Base-by-base conservation (phyloP, 2,113 vertebrate species). In the Taxidea taxus region DNA sequence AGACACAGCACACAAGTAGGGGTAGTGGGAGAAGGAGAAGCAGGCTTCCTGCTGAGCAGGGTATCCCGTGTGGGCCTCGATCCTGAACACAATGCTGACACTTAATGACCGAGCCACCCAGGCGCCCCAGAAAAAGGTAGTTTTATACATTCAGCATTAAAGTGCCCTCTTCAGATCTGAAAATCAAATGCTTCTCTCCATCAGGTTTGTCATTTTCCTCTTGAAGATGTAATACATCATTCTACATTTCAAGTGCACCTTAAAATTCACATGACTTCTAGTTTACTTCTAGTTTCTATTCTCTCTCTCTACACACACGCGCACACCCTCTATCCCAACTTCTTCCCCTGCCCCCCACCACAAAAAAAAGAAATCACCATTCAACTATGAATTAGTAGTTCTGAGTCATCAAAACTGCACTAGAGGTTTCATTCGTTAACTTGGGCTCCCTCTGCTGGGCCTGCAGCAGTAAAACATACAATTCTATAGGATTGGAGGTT, bases 361-460 rank as follows among this genome's bases (percentile, higher is more conserved):
- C 5, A 15, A 6, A 27, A 27, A 5, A 13, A 18, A 16, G 8
- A 78, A 84, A 4, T 16, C 81, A 51, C 60, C 15, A 83, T 96
- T 83, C n/a, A 39, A 87, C 29, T 60, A 31, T 47, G 78, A 90
- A 83, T 86, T 85, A 54, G 72, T 49, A 31, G 20, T 75, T 87
- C 31, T 66, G 64, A 74, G 60, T 64, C 84, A 91, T 89, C 88
- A 64, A 94, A 90, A 90, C 44, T 31, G 25, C 13, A 9, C 66
- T 42, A 12, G 47, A 88, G 62, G 20, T 54, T 87, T 90, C 29
- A 80, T 97, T 96, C 39, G 2, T 94, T 97, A 98, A 44, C 98
- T 95, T 51, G 95, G 80, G 97, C 96, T 95, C 98, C 98, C 98
- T 97, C 97, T 98, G 94, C 98, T 97, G 98, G 97, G 87, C 42